phyloP scores from a whole-genome alignment of 2,113 vertebrate species.

The Melanostigma gelatinosum region DNA sequence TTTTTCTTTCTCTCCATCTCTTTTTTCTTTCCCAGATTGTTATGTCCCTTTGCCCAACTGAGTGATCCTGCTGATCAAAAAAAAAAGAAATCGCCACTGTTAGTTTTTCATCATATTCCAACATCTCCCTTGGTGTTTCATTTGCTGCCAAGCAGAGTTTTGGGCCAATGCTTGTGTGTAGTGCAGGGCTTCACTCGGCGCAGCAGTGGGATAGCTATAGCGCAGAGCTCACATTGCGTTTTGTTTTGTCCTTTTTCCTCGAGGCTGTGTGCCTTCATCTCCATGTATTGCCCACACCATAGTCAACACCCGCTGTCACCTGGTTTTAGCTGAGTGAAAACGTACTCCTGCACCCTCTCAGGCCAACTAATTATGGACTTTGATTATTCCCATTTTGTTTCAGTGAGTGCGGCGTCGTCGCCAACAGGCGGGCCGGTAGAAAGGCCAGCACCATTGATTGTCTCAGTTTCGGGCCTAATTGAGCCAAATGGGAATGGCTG shows the following conservation, averaged over 20 bases:
- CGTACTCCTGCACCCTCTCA: conserved; percentile 65
- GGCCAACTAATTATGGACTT: conserved; percentile 84
- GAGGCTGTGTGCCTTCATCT: conserved; percentile 61
- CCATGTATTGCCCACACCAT: conserved; percentile 32
- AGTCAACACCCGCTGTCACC: conserved; percentile 20
- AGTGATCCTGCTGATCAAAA: conserved; percentile 52
- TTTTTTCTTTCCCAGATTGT: conserved; percentile 20
- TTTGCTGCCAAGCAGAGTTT: conserved; percentile 56
- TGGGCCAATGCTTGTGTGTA: conserved; percentile 42
- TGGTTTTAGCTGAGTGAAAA: conserved; percentile 61
- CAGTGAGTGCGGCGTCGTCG: conserved; percentile 64
- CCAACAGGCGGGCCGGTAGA: conserved; percentile 77
- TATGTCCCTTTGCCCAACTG: conserved; percentile 26
- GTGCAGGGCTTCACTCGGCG: conserved; percentile 31
- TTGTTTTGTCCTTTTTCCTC: conserved; percentile 57
- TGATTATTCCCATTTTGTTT: conserved; percentile 85
- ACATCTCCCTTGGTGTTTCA: conserved; percentile 59
- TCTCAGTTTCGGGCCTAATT: conserved; percentile 85
- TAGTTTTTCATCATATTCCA: conserved; percentile 61
- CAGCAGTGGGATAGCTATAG: conserved; percentile 38
- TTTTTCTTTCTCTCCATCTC: neutral
- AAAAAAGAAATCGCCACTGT: conserved; percentile 14
- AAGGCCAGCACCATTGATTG: conserved; percentile 81
- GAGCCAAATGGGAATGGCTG: conserved; percentile 86
- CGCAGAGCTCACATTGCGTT: conserved; percentile 25